Percentiles rank a stretch among this genome's conserved stretches.
Evolutionary conservation across 1,140 invertebrate genomes (phyloP).

Genomic region (Danaus melanippus): DNA sequence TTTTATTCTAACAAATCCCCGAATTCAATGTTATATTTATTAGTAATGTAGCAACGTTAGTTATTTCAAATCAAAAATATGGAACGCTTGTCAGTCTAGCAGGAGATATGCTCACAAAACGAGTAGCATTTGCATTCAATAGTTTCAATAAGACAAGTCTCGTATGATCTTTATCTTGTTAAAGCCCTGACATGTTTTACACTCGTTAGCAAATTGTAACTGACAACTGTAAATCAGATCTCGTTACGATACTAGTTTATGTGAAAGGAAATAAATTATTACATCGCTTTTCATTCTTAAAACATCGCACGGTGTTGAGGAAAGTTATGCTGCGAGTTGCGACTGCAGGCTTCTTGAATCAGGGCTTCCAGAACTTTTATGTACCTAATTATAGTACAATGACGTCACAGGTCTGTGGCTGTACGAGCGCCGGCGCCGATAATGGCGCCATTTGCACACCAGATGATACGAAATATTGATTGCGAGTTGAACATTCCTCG

Average conservation of each 20-base stretch:
- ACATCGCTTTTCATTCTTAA: slow-evolving; percentile 7
- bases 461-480: slow-evolving; percentile 45
- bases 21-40: too few relatives aligned
- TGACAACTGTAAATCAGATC: slow-evolving; percentile 45
- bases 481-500: slow-evolving; percentile 18
- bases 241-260: slow-evolving; percentile 23
- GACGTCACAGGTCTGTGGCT: slow-evolving; percentile 43
- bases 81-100: not conserved
- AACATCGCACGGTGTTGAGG: not conserved
- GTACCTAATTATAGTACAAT: slow-evolving; percentile 40
- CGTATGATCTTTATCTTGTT: slow-evolving; percentile 41
- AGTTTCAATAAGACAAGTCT: slow-evolving; percentile 28
- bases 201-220: slow-evolving; percentile 56
- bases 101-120: slow-evolving; percentile 23
- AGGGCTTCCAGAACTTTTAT: slow-evolving; percentile 26
- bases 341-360: slow-evolving; percentile 18
- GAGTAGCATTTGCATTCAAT: slow-evolving; percentile 47
- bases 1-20: slow-evolving; percentile 27
- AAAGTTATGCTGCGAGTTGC: slow-evolving; percentile 15
- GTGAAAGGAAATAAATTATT: slow-evolving; percentile 28
- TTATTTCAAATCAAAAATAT: too few relatives aligned
- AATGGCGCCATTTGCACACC: slow-evolving; percentile 56
- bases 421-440: slow-evolving; percentile 43
- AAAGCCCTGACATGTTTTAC: slow-evolving; percentile 39
- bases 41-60: too few relatives aligned